Evolutionary conservation across 1,140 invertebrate genomes (phyloP).

Genomic region (Zeugodacus cucurbitae): DNA sequence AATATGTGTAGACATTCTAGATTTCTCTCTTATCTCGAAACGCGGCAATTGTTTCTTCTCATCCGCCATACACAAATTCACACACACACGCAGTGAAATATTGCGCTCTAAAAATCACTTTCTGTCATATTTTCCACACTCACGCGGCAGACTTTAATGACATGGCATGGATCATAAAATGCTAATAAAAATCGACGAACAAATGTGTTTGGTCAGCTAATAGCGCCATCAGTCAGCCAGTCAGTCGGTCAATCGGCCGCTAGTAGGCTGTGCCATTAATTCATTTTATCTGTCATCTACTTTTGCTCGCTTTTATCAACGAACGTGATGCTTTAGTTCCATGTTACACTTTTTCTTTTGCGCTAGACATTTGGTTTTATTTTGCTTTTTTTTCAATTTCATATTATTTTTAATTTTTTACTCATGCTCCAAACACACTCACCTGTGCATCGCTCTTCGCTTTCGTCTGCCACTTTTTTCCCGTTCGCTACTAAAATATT

Average conservation of each 20-base stretch:
- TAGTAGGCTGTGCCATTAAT: conserved; percentile 16
- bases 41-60: background rate
- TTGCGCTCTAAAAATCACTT: background rate
- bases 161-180: background rate
- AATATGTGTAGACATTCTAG: background rate
- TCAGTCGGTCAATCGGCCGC: conserved; percentile 24
- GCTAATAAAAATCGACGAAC: background rate
- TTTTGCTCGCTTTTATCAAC: background rate
- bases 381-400: background rate
- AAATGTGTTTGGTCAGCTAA: background rate
- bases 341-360: conserved; percentile 28
- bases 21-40: background rate
- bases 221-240: background rate
- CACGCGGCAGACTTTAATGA: background rate
- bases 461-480: background rate
- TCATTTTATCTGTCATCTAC: conserved; percentile 23
- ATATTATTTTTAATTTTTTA: background rate
- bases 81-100: background rate
- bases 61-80: background rate
- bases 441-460: background rate
- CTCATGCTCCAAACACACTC: too few relatives aligned
- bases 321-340: conserved; percentile 3
- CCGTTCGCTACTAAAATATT: background rate
- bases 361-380: background rate
- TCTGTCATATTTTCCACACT: background rate